Evolutionary conservation across 2,113 vertebrate genomes (phyloP), one percentile per base, ranked within the genome.

Genomic region (Echinops telfairi): DNA sequence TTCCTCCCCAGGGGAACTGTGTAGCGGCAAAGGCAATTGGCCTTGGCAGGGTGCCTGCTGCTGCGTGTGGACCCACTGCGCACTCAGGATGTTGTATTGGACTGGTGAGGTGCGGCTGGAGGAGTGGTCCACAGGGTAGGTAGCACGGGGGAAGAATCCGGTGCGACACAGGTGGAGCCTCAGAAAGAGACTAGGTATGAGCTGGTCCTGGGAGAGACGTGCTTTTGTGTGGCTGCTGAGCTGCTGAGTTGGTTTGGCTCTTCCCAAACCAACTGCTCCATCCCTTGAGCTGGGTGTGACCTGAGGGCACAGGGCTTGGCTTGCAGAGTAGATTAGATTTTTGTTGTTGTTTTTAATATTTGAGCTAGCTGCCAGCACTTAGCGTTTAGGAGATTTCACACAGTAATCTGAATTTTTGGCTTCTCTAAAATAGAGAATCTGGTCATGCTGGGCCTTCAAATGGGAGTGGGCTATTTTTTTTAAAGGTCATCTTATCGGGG

Each of bases 311-410:
- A 86, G 86, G 85, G 43, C 27, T 40, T 83, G 47, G 64, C 25
- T 87, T 68, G 27, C 17, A 9, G 38, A 58, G 31, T 62, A 10
- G 15, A 10, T 36, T 19, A 62, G 20, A 19, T 53, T 62, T 27
- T 66, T 25, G 64, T 66, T 22, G 62, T 64, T 6, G 25, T 33
- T 17, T 20, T 43, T 11, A 11, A 76, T 10, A 64, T 78, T 76
- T 92, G 77, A 83, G 77, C 66, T 92, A 60, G 79, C 78, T 93
- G 71, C 47, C 78, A 90, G 76, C 14, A 53, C 76, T 92, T 71
- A n/a, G 82, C 76, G 81, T 31, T 25, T 31, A 62, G 83, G 62
- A 93, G 78, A 93, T 64, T 80, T 95, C 33, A 40, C 38, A 29
- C 29, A 38, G 23, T 87, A 85, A 77, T 40, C 62, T 92, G 58